These are phyloP conservation scores for Nomada ferruginata DNA, from an alignment of 2,888 invertebrate species.

Conservation along the genomic window DNA sequence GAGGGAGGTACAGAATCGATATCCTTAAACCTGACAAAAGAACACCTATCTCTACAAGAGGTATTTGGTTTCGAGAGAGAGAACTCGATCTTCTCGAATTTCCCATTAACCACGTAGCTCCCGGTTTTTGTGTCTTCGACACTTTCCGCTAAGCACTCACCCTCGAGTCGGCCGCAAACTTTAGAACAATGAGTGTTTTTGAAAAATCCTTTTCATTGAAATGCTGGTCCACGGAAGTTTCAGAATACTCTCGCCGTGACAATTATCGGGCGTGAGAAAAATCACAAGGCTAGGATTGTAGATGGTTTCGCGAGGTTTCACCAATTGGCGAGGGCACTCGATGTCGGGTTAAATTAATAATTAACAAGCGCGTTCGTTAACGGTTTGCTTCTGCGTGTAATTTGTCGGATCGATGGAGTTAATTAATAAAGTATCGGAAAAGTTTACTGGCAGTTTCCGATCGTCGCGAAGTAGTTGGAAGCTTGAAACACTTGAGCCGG, in stretches of 20 bases:
- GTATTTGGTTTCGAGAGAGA: background rate
- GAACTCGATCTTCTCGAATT: conserved; percentile 25
- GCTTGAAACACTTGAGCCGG: background rate
- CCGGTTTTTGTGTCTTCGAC: conserved; percentile 2
- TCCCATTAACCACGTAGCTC: conserved; percentile 10
- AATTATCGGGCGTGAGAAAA: background rate
- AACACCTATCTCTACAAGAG: background rate
- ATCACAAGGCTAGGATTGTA: too few relatives aligned
- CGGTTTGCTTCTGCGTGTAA: conserved; percentile 24
- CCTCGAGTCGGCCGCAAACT: background rate
- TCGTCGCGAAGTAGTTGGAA: conserved; percentile 3
- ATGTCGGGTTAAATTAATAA: conserved; percentile 34
- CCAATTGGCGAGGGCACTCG: background rate
- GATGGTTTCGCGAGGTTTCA: background rate
- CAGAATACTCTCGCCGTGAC: background rate
- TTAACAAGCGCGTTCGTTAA: conserved; percentile 48
- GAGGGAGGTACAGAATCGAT: background rate
- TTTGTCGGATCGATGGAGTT: conserved; percentile 33
- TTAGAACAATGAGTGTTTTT: background rate
- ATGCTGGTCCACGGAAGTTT: background rate
- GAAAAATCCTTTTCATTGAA: background rate
- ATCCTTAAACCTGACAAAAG: conserved; percentile 13
- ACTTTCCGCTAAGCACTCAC: background rate
- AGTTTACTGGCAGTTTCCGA: conserved; percentile 23
- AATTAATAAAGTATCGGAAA: conserved; percentile 56